Percentiles rank a stretch among this genome's conserved stretches.
Conservation (phyloP, 1,140 invertebrate species). For the Brachionus sp. region DNA sequence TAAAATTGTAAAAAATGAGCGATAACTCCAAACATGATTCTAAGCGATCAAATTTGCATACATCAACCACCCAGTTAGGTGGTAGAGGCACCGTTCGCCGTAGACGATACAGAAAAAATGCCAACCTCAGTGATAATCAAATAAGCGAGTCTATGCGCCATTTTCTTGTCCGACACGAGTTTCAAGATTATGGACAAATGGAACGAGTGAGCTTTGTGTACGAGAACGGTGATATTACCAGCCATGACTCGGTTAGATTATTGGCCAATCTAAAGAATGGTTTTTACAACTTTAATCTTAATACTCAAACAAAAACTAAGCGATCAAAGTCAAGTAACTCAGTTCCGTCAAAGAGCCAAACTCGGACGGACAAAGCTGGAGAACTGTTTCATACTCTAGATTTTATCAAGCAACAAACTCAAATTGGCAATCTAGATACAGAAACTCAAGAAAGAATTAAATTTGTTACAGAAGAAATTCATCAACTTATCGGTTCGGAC, state of each 20-base stretch:
- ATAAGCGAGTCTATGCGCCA: conserved; percentile 5
- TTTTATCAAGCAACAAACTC: conserved; percentile 11
- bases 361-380: background rate
- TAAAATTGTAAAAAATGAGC: background rate
- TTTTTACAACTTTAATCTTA: conserved; percentile 20
- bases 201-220: conserved; percentile 32
- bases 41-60: background rate
- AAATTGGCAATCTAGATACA: background rate
- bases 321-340: background rate
- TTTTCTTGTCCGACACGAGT: conserved; percentile 28
- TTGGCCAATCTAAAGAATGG: conserved; percentile 35
- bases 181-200: conserved; percentile 35
- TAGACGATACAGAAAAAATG: conserved; percentile 21
- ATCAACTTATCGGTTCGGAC: conserved; percentile 2
- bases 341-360: background rate
- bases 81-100: conserved; percentile 26
- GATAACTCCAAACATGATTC: background rate
- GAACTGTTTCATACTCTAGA: conserved; percentile 7
- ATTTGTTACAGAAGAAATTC: background rate
- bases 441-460: background rate
- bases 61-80: conserved; percentile 39
- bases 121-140: conserved; percentile 5
- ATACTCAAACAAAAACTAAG: background rate
- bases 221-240: conserved; percentile 2
- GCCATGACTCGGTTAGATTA: conserved; percentile 13